phyloP scores from a whole-genome alignment of 2,797 vertebrate genomes.

The Tokudaia tokunoshimensis region DNA sequence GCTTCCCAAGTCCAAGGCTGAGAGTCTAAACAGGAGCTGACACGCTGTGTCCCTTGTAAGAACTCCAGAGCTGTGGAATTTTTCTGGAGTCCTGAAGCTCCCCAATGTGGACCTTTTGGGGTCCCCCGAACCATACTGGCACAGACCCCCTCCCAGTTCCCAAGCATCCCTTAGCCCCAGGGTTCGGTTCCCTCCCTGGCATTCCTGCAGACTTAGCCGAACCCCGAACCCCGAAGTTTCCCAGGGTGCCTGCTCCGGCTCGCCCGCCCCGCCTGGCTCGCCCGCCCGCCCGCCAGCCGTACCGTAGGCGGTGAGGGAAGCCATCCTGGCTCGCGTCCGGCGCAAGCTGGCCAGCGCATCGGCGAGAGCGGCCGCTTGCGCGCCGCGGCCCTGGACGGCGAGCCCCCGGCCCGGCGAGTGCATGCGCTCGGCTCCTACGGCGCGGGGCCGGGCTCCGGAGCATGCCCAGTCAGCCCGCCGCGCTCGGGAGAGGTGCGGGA shows the following conservation, averaged over 20 bases:
- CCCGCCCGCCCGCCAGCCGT: neutral
- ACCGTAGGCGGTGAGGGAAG: neutral
- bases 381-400: slow-evolving; percentile 74
- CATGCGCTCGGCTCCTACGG: slow-evolving; percentile 73
- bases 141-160: neutral
- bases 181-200: neutral
- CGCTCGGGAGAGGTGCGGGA: neutral
- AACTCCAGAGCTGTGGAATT: neutral
- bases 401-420: slow-evolving; percentile 20
- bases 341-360: slow-evolving; percentile 64
- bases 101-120: neutral
- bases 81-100: neutral
- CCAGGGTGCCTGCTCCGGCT: neutral
- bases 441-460: slow-evolving; percentile 44
- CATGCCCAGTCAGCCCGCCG: slow-evolving; percentile 71
- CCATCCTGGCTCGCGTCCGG: slow-evolving; percentile 71
- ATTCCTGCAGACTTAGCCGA: neutral
- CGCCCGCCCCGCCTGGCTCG: neutral
- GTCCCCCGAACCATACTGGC: neutral
- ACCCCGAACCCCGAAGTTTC: slow-evolving; percentile 61
- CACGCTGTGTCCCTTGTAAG: neutral
- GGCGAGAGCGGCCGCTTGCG: neutral
- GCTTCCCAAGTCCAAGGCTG: neutral
- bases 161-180: neutral
- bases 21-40: neutral